These are phyloP conservation scores for Anarhynchus alexandrinus DNA, from an alignment of 2,113 vertebrate genomes.

Conservation along the genomic window DNA sequence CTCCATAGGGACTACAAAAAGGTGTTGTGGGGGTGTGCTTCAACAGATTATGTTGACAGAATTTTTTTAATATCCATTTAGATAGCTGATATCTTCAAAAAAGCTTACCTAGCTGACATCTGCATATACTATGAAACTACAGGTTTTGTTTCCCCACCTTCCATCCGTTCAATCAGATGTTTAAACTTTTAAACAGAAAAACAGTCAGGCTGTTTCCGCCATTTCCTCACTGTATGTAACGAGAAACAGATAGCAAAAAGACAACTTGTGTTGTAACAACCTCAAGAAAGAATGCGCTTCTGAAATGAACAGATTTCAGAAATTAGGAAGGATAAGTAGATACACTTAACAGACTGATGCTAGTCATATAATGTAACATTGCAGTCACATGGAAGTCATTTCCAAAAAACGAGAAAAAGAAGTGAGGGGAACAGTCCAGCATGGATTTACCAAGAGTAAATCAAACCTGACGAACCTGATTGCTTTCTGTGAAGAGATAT, in stretches of 20 bases:
- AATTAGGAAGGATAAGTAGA: neutral
- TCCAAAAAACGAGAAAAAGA: neutral
- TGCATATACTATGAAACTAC: constrained; percentile 6
- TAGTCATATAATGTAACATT: neutral
- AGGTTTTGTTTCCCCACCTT: neutral
- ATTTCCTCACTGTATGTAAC: neutral
- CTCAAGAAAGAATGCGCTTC: neutral
- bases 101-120: neutral
- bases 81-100: constrained; percentile 26
- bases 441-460: neutral
- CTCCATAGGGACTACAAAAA: constrained; percentile 51
- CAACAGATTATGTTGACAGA: neutral
- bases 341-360: neutral
- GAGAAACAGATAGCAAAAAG: neutral
- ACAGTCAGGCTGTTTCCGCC: neutral
- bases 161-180: neutral
- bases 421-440: neutral
- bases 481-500: neutral
- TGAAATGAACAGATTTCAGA: neutral
- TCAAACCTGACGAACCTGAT: neutral
- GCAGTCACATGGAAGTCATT: neutral
- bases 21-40: neutral
- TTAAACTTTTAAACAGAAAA: constrained; percentile 24
- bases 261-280: neutral
- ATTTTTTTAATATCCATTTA: constrained; percentile 36